Evolutionary conservation across 1,140 invertebrate genomes (phyloP).

Genomic region (Eueides isabella): DNA sequence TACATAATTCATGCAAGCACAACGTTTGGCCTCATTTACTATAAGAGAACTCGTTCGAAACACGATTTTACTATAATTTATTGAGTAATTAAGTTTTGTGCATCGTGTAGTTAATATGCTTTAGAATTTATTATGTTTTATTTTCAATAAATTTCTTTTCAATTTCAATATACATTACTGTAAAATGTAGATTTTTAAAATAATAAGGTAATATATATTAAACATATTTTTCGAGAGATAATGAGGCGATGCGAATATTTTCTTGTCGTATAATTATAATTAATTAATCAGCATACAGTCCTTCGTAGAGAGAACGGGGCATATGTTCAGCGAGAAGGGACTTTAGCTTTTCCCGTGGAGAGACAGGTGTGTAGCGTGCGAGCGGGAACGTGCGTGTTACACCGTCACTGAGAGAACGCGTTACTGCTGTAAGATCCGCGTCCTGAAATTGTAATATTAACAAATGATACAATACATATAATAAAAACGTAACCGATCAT

Average conservation of each 20-base stretch:
- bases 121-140: conserved; percentile 5
- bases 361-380: conserved; percentile 90
- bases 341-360: conserved; percentile 88
- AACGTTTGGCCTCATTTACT: conserved; percentile 53
- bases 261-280: not conserved
- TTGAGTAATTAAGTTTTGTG: conserved; percentile 30
- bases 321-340: conserved; percentile 90
- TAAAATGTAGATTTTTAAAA: no score
- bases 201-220: not conserved
- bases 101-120: conserved; percentile 14
- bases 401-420: conserved; percentile 87
- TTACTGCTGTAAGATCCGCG: conserved; percentile 87
- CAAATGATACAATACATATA: not conserved
- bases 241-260: not conserved
- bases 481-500: no score
- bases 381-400: conserved; percentile 91
- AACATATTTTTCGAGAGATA: not conserved
- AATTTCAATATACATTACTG: not conserved
- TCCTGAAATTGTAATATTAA: conserved; percentile 77
- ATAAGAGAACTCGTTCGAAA: conserved; percentile 42
- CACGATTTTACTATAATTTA: conserved; percentile 38
- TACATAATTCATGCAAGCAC: conserved; percentile 58
- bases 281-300: conserved; percentile 83
- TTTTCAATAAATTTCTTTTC: conserved; percentile 2
- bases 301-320: conserved; percentile 88